Base-by-base conservation (phyloP, 1,140 invertebrate species). In the Dendroctonus valens region DNA sequence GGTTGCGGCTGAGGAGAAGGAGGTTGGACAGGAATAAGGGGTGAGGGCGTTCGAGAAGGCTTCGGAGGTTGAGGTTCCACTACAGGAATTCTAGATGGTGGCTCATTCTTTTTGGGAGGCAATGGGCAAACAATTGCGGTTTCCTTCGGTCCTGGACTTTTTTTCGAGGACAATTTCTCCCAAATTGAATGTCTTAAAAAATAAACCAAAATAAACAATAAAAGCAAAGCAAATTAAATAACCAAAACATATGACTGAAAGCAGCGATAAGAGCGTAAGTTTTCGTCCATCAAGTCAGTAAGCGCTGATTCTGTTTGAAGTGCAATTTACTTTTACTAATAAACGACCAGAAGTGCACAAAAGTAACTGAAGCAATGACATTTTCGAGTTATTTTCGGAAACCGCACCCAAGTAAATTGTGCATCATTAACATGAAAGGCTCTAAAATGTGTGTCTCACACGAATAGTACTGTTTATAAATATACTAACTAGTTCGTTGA, bases 141-240 rank as follows among this genome's bases (percentile, higher is more conserved):
- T 62, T 70, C 69, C 62, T 71, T 69, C 7, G 63, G 51, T 9
- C 46, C 58, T 44, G 58, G 50, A 14, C 11, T 41, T 51, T 72
- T 72, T 65, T 73, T 67, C 6, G 65, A 52, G 52, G 59, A 39
- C 50, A 67, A 14, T 61, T 69, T 72, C 12, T 70, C 68, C 70
- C 53, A 67, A 48, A 72, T 67, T 48, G 63, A 59, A 42, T 72
- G 65, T 72, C 73, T 74, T 72, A 8, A 72, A 69, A 68, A 74
- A 69, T 64, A 68, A 65, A 65, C 11, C 52, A 65, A 66, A 39
- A 64, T 69, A 73, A 67, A 63, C 55, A 69, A 72, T 58, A 53
- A 61, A 68, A 71, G 63, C 11, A 63, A 44, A 70, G 54, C 6
- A 48, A 60, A 26, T 26, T 26, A 26, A 26, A 26, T 26, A 26